Evolutionary conservation across 2,113 vertebrate species (phyloP), one percentile per base, ranked within the genome.

Genomic region (Paramisgurnus dabryanus): DNA sequence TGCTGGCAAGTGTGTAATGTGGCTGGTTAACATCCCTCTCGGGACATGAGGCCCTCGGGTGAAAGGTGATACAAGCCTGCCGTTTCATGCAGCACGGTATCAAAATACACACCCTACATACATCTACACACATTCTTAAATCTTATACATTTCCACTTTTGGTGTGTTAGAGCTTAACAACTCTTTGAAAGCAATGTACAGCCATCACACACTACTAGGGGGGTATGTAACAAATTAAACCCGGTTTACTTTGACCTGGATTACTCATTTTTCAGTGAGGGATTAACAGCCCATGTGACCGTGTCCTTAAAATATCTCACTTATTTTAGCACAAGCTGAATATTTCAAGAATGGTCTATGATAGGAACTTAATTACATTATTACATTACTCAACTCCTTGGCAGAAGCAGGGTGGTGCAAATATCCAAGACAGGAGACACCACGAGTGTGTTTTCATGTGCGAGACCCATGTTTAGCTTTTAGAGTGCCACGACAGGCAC

Each of bases 241-340:
- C 55, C 15, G 43, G 8, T 70, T 76, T 67, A 45, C 71, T 80
- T 76, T 71, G 83, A 67, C 71, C 83, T 82, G 71, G 72, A 82
- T 84, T 64, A 60, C 58, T 64, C 18, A 71, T 63, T 79, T 79
- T 71, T 76, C 53, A 49, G 60, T 72, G 73, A 78, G 49, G 60
- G 78, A 80, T 80, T 78, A 74, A 79, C 83, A 82, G 71, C 61
- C 71, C 80, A 60, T 72, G 73, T 82, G 77, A 85, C 72, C 43
- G 41, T 55, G 18, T 69, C 80, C 80, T 18, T 78, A 63, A 82
- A 85, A 80, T 85, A 85, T 50, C 72, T 50, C 12, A 58, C 76
- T 85, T 82, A 73, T 85, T 85, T 85, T 80, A 58, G 84, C 75
- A 34, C 50, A 18, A 72, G 67, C 49, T 22, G 53, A 68, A 82